These are phyloP conservation scores for Lottia scabra DNA, from an alignment of 2,888 invertebrate species.

Conservation along the genomic window DNA sequence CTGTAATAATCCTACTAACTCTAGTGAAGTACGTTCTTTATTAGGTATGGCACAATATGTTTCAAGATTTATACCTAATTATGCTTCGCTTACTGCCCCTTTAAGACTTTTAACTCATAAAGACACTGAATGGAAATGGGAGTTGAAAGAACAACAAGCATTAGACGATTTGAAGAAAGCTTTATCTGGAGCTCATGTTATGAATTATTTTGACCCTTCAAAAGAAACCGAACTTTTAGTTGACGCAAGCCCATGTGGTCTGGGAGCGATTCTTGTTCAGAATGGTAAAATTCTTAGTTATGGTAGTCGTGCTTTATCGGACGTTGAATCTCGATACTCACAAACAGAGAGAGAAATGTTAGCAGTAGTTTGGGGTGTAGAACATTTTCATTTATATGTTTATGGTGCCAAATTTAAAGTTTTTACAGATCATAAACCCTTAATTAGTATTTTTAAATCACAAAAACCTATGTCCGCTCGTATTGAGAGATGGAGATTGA, in stretches of 20 bases:
- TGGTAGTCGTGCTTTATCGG: constrained; percentile 38
- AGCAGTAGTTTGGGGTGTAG: no score
- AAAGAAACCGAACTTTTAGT: constrained; percentile 37
- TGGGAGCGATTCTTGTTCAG: constrained; percentile 40
- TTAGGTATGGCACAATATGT: no score
- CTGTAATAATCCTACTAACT: no score
- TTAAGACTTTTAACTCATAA: constrained; percentile 8
- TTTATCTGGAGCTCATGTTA: constrained; percentile 28
- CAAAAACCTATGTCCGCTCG: constrained; percentile 39
- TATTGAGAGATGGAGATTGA: constrained; percentile 35
- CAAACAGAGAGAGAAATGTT: constrained; percentile 48
- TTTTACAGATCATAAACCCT: constrained; percentile 51
- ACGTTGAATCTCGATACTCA: constrained; percentile 40
- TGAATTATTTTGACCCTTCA: constrained; percentile 37
- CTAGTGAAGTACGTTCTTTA: no score
- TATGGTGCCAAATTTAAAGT: constrained; percentile 42
- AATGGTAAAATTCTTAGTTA: constrained; percentile 33
- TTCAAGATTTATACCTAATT: no score
- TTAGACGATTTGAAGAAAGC: constrained; percentile 36
- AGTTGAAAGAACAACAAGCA: constrained; percentile 20
- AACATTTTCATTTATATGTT: constrained; percentile 50
- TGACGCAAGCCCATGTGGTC: constrained; percentile 45
- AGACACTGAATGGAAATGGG: constrained; percentile 33
- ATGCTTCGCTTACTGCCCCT: no score
- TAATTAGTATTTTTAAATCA: constrained; percentile 43